Conservation (phyloP, 2,113 vertebrate genomes). For the Epinephelus lanceolatus region DNA sequence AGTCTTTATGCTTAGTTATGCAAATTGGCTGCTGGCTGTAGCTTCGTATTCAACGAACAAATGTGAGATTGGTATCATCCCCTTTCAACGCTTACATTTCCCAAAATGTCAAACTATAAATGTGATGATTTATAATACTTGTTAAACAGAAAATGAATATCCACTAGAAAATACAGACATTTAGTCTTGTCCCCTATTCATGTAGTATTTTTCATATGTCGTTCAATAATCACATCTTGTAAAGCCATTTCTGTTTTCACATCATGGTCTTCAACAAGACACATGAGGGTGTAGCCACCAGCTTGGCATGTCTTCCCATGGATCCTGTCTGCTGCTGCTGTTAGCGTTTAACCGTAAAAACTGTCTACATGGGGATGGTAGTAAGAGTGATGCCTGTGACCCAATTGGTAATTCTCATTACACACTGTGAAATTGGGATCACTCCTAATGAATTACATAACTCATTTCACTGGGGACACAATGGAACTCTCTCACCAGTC, state of each 20-base stretch:
- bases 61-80: not conserved
- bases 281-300: too few relatives aligned
- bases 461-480: conserved; percentile 43
- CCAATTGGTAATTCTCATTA: conserved; percentile 43
- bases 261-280: not conserved
- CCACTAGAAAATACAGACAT: not conserved
- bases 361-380: not conserved
- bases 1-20: not conserved
- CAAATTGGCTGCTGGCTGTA: not conserved
- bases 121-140: not conserved
- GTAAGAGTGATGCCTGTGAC: conserved; percentile 45
- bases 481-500: conserved; percentile 12
- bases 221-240: not conserved
- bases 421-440: conserved; percentile 60
- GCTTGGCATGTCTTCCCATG: not conserved
- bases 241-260: conserved; percentile 7
- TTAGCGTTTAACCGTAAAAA: conserved; percentile 6
- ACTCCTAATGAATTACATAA: conserved; percentile 60
- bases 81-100: not conserved
- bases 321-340: not conserved
- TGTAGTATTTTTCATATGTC: not conserved
- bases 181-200: not conserved
- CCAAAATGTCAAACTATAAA: not conserved
- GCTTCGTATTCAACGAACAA: too few relatives aligned
- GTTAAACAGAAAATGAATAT: not conserved